Evolutionary conservation across 23 tunicate species (phyloP).

Genomic region (Phallusia fumigata): DNA sequence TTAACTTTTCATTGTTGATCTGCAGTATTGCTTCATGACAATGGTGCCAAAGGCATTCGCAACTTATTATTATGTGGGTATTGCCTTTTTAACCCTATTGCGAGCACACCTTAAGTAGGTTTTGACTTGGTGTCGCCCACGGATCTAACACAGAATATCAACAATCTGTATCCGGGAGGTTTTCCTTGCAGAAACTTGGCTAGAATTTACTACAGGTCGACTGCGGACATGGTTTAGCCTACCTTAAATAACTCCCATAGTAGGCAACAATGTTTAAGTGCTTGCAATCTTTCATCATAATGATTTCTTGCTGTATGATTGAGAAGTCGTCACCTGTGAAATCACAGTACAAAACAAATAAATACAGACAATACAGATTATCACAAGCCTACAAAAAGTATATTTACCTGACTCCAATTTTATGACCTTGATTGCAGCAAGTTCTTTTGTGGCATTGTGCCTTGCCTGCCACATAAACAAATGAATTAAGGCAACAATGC

Average conservation of each 20-base stretch:
- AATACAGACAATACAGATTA: not conserved
- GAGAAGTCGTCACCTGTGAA: slow-evolving; percentile 88
- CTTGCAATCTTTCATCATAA: slow-evolving; percentile 99
- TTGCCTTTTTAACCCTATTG: too few species aligned
- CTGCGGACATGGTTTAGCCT: not conserved
- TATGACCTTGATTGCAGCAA: slow-evolving; percentile 97
- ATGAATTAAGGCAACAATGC: not conserved
- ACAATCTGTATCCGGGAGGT: too few species aligned
- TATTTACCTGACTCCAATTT: slow-evolving; percentile 94
- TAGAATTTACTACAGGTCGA: too few species aligned
- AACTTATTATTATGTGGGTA: too few species aligned
- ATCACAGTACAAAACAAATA: not conserved
- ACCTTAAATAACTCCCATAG: slow-evolving; percentile 97
- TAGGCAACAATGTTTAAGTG: slow-evolving; percentile 95
- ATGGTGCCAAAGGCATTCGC: too few species aligned
- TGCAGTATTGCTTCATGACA: too few species aligned
- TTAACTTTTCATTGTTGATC: too few species aligned
- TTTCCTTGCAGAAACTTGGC: too few species aligned
- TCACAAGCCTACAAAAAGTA: not conserved
- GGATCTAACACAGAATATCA: too few species aligned
- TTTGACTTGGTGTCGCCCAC: too few species aligned
- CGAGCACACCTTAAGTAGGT: too few species aligned
- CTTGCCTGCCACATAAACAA: slow-evolving; percentile 70
- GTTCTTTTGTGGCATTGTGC: slow-evolving; percentile 84
- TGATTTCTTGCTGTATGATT: slow-evolving; percentile 94